Evolutionary conservation across 2,797 vertebrate species (phyloP), one percentile per base, ranked within the genome.

Genomic region (Mormyrus proboscirostris): DNA sequence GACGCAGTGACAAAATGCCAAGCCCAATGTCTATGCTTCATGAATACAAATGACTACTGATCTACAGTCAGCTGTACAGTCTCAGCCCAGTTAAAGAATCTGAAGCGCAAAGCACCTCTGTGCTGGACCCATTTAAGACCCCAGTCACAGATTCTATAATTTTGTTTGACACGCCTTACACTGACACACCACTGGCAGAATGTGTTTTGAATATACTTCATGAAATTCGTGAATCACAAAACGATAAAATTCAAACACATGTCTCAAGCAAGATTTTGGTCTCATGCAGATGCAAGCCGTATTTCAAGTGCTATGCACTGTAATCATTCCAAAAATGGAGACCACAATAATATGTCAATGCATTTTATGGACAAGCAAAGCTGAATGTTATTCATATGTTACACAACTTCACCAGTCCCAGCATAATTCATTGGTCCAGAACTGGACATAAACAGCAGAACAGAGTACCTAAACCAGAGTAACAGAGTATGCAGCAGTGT

Each of bases 281-380:
- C 16, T 76, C 16, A 2, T 7, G 38, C 69, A 76, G 69, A 76
- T 41, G 69, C 33, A 16, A 76, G 33, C 16, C 12, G 38, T 76
- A 76, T 76, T 76, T 76, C 38, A 76, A 16, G 16, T 76, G 33
- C 69, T 19, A 76, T 76, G 38, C 12, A 76, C 38, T 41, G 38
- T 76, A 76, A 76, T 76, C 38, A 76, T 41, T 38, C 69, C 69
- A 38, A 41, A 76, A 76, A 76, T 76, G 16, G 69, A 76, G 69
- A 76, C 69, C 69, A 76, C 69, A 76, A 44, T 76, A 76, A 76
- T 76, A 38, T 76, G 69, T 76, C 33, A 76, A 76, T 76, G 16
- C 41, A 41, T 76, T 76, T 76, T 76, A 41, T 19, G 14, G 69
- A 41, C 69, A 76, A 76, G 69, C 69, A 41, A 41, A 41, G 12